phyloP scores from a whole-genome alignment of 2,113 vertebrate species.

The Pycnonotus jocosus region DNA sequence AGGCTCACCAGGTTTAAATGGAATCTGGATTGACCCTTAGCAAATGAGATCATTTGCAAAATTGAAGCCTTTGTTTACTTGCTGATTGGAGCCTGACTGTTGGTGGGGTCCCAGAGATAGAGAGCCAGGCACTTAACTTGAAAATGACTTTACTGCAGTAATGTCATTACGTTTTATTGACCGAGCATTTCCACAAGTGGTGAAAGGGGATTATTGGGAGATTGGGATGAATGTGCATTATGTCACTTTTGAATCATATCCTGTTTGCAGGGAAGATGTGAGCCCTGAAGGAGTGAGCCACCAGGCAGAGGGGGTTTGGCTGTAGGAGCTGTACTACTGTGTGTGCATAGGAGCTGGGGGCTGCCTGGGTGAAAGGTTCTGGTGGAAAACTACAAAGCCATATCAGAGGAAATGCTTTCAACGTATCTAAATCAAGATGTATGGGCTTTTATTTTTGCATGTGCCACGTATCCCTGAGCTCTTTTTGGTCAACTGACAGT shows the following conservation, averaged over 20 bases:
- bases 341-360: neutral
- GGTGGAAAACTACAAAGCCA: neutral
- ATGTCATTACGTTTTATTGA: constrained; percentile 10
- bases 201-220: constrained; percentile 25
- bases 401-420: constrained; percentile 3
- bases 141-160: constrained; percentile 15
- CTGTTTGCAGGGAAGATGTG: neutral
- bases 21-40: neutral
- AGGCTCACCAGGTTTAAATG: neutral
- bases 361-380: neutral
- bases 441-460: neutral
- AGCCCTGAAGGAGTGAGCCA: neutral
- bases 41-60: neutral
- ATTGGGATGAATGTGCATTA: neutral
- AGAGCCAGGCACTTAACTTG: neutral
- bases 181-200: constrained; percentile 20
- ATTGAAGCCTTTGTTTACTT: neutral
- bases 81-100: neutral
- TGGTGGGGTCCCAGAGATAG: neutral
- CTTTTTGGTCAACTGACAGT: neutral
- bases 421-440: neutral
- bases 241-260: constrained; percentile 28
- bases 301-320: neutral
- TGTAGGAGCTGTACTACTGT: neutral
- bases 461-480: neutral